Percentiles rank a stretch among this genome's conserved stretches.
Evolutionary conservation across 2,797 vertebrate genomes (phyloP).

Genomic region (Vultur gryphus): DNA sequence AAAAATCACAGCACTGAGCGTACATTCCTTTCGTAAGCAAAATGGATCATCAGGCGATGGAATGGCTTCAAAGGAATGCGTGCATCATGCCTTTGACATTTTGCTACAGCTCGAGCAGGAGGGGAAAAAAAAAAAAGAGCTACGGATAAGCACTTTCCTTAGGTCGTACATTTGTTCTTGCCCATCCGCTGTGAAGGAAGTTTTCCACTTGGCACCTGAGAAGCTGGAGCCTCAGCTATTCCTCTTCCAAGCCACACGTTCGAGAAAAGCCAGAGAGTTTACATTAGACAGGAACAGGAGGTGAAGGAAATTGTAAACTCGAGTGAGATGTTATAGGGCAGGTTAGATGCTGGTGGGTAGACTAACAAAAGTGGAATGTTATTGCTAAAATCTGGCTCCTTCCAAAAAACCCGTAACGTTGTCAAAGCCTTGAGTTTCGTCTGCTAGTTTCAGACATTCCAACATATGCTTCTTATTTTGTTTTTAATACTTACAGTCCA

Average conservation of each 20-base stretch:
- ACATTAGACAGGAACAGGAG: constrained; percentile 43
- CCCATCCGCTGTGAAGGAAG: neutral
- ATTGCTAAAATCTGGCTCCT: constrained; percentile 59
- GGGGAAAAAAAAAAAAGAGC: neutral
- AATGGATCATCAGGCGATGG: constrained; percentile 51
- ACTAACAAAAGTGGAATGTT: constrained; percentile 61
- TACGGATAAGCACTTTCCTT: constrained; percentile 3
- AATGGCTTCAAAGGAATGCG: constrained; percentile 56
- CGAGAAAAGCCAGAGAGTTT: constrained; percentile 54
- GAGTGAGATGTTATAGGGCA: constrained; percentile 49
- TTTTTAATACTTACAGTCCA: constrained; percentile 68
- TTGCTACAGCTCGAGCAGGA: constrained; percentile 9
- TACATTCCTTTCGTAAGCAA: constrained; percentile 58
- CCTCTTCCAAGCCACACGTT: constrained; percentile 2
- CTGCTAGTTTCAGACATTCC: constrained; percentile 66
- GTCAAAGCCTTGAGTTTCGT: constrained; percentile 45
- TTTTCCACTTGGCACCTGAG: constrained; percentile 49
- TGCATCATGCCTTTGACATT: constrained; percentile 64
- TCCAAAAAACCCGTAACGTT: constrained; percentile 42
- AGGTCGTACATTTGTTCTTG: neutral
- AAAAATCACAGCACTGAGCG: constrained; percentile 2
- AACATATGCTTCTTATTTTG: constrained; percentile 66
- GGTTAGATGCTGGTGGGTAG: constrained; percentile 58
- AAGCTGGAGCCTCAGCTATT: constrained; percentile 1
- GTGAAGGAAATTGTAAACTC: constrained; percentile 48